These are phyloP conservation scores for Tetragonula carbonaria DNA, from an alignment of 2,888 invertebrate genomes.

Conservation along the genomic window DNA sequence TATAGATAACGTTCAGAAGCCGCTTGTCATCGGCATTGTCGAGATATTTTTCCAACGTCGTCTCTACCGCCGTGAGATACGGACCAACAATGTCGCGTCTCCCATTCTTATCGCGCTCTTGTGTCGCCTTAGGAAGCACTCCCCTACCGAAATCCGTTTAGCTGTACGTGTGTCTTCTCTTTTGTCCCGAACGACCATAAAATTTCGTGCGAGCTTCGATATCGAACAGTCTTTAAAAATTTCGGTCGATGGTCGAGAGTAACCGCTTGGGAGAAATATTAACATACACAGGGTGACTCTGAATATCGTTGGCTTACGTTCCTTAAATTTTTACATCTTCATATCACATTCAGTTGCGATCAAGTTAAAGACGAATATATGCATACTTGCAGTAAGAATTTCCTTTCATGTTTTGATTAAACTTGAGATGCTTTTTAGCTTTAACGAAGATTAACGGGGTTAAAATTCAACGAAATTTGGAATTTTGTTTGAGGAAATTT, in stretches of 20 bases:
- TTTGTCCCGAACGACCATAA: background rate
- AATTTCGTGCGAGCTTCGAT: background rate
- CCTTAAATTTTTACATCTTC: too few species aligned
- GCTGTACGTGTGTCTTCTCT: background rate
- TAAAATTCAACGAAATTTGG: too few species aligned
- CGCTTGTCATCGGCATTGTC: conserved; percentile 64
- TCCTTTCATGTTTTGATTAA: too few species aligned
- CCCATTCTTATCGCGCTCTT: conserved; percentile 54
- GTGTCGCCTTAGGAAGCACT: conserved; percentile 29
- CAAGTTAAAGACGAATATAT: too few species aligned
- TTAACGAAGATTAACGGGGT: too few species aligned
- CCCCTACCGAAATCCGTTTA: background rate
- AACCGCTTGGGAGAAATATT: background rate
- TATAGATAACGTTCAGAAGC: conserved; percentile 67
- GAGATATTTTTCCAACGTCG: conserved; percentile 55
- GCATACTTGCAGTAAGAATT: too few species aligned
- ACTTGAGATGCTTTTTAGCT: too few species aligned
- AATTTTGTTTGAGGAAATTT: too few species aligned
- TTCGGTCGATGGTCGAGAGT: background rate
- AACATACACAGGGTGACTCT: background rate
- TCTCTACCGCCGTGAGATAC: conserved; percentile 40
- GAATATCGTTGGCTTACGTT: too few species aligned
- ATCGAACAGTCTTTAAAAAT: background rate
- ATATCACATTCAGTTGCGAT: too few species aligned
- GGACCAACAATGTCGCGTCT: conserved; percentile 54